Evolutionary conservation across 2,888 invertebrate genomes (phyloP).

Genomic region (Shargacucullia verbasci): DNA sequence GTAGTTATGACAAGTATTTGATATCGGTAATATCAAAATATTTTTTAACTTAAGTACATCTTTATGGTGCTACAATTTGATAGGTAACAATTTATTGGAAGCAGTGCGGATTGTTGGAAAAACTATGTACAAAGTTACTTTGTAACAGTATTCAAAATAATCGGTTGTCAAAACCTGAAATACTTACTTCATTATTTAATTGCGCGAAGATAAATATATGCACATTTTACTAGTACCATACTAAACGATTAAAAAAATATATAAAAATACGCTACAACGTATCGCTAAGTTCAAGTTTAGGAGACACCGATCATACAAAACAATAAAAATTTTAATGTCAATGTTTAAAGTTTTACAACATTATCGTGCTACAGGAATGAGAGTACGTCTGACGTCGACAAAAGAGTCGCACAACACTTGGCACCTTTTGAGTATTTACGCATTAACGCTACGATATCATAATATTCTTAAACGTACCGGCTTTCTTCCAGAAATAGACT

Average conservation of each 20-base stretch:
- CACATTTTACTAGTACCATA: constrained; percentile 58
- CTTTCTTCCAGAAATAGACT: constrained; percentile 68
- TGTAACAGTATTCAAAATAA: constrained; percentile 35
- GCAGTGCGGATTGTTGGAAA: constrained; percentile 43
- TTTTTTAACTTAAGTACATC: constrained; percentile 75
- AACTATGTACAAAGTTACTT: constrained; percentile 44
- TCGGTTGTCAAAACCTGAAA: constrained; percentile 34
- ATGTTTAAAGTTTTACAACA: constrained; percentile 72
- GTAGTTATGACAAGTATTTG: constrained; percentile 56
- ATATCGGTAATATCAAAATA: constrained; percentile 69
- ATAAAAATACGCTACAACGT: constrained; percentile 70
- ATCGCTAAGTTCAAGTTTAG: constrained; percentile 70
- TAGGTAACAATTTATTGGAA: constrained; percentile 49
- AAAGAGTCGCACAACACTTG: constrained; percentile 68
- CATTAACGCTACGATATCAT: constrained; percentile 64
- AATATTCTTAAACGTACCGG: constrained; percentile 68
- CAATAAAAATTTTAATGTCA: constrained; percentile 54
- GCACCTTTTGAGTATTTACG: constrained; percentile 86
- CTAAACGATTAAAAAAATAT: constrained; percentile 70
- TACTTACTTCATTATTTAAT: constrained; percentile 36
- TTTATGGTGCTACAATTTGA: constrained; percentile 59
- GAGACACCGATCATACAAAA: constrained; percentile 56
- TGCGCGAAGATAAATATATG: constrained; percentile 50
- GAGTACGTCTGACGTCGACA: constrained; percentile 69
- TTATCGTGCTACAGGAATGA: constrained; percentile 85